phyloP scores from a whole-genome alignment of 2,888 invertebrate species.

The Tachina fera region DNA sequence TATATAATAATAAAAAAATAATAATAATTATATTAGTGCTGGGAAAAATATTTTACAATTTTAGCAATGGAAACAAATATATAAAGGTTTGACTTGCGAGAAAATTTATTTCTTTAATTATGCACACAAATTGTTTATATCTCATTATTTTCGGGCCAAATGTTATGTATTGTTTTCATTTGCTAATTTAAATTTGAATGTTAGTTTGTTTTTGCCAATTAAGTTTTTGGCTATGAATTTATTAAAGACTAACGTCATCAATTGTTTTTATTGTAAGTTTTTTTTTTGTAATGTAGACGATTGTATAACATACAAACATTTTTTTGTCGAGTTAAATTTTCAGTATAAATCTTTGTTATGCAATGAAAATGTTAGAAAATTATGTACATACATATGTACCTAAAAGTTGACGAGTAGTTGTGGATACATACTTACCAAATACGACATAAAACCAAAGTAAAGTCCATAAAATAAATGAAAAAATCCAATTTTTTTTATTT shows the following conservation, averaged over 20 bases:
- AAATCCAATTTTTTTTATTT: too few relatives aligned
- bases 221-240: constrained; percentile 31
- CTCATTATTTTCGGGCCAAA: constrained; percentile 26
- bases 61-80: background rate
- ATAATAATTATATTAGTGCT: background rate
- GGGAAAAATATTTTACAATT: too few relatives aligned
- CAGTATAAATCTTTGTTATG: background rate
- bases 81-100: background rate
- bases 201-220: constrained; percentile 24
- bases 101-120: background rate
- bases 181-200: constrained; percentile 18
- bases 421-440: too few relatives aligned
- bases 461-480: too few relatives aligned
- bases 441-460: too few relatives aligned
- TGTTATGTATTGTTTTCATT: constrained; percentile 34
- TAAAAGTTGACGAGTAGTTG: too few relatives aligned
- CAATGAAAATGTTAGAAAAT: background rate
- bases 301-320: constrained; percentile 41
- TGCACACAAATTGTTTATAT: background rate
- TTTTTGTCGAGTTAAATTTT: background rate
- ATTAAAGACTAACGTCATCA: background rate
- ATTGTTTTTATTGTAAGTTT: background rate
- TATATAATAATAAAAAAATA: too few relatives aligned
- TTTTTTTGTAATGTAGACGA: background rate
- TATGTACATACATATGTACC: too few relatives aligned